A percentile compares a stretch with the other conserved stretches of the same genome.
phyloP scores from a whole-genome alignment of 2,888 invertebrate genomes.

The Plagodis dolabraria region DNA sequence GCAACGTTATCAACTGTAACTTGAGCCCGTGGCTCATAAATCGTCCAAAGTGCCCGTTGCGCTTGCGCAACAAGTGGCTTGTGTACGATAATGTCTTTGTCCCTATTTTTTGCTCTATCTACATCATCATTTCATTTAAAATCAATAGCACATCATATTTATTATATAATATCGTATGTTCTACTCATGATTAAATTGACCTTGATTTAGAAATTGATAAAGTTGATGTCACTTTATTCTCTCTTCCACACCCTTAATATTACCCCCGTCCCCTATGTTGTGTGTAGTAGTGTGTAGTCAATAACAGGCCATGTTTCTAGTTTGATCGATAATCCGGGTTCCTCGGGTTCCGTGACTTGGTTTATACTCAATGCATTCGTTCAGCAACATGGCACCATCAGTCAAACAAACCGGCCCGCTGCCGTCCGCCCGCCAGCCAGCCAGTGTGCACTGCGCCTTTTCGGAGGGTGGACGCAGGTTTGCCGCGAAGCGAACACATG shows the following conservation, averaged over 20 bases:
- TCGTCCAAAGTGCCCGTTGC: slow-evolving; percentile 64
- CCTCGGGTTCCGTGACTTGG: slow-evolving; percentile 72
- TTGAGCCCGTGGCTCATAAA: slow-evolving; percentile 73
- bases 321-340: slow-evolving; percentile 72
- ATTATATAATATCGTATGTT: slow-evolving; percentile 8
- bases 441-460: slow-evolving; percentile 67
- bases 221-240: slow-evolving; percentile 28
- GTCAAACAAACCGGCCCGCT: slow-evolving; percentile 37
- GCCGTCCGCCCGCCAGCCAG: slow-evolving; percentile 16
- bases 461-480: slow-evolving; percentile 65
- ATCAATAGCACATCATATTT: slow-evolving; percentile 9
- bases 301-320: slow-evolving; percentile 63
- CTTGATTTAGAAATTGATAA: slow-evolving; percentile 4
- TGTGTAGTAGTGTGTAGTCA: slow-evolving; percentile 59
- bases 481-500: slow-evolving; percentile 41
- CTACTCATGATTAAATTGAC: slow-evolving; percentile 18
- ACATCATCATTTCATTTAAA: slow-evolving; percentile 16
- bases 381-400: slow-evolving; percentile 59
- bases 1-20: slow-evolving; percentile 77
- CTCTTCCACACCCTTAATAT: slow-evolving; percentile 50
- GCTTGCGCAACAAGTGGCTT: slow-evolving; percentile 76
- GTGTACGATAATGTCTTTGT: slow-evolving; percentile 56
- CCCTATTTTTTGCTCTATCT: slow-evolving; percentile 45
- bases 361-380: slow-evolving; percentile 62
- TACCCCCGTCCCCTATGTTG: slow-evolving; percentile 55